These are phyloP conservation scores for Stenurella melanura DNA, from an alignment of 2,888 invertebrate genomes.

Conservation along the genomic window DNA sequence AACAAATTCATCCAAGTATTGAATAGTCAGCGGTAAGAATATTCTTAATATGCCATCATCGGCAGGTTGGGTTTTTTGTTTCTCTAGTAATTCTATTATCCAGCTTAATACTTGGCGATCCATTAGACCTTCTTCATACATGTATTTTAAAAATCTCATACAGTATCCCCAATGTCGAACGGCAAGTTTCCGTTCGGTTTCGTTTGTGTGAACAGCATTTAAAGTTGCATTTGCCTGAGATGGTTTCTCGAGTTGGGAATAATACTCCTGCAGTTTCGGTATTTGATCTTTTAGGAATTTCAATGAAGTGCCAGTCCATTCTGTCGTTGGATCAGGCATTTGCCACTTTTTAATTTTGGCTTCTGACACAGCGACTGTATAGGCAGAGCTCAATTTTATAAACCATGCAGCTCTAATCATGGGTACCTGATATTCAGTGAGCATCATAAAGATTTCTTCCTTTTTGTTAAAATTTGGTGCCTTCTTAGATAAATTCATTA, in stretches of 20 bases:
- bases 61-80: slow-evolving; percentile 75
- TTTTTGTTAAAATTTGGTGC: slow-evolving; percentile 98
- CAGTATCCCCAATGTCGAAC: slow-evolving; percentile 95
- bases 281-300: slow-evolving; percentile 95
- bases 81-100: slow-evolving; percentile 93
- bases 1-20: slow-evolving; percentile 94
- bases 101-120: slow-evolving; percentile 95
- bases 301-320: slow-evolving; percentile 95
- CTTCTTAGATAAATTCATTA: slow-evolving; percentile 90
- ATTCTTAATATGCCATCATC: slow-evolving; percentile 93
- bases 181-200: slow-evolving; percentile 86
- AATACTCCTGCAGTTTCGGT: slow-evolving; percentile 91
- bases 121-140: slow-evolving; percentile 90
- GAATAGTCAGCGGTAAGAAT: slow-evolving; percentile 87
- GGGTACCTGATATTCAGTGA: slow-evolving; percentile 96
- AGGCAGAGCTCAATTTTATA: slow-evolving; percentile 96
- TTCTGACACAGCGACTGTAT: slow-evolving; percentile 95
- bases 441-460: slow-evolving; percentile 94
- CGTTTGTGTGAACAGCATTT: slow-evolving; percentile 73
- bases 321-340: slow-evolving; percentile 93
- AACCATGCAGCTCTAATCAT: slow-evolving; percentile 77
- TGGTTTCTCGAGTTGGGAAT: slow-evolving; percentile 78
- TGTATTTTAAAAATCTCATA: slow-evolving; percentile 89
- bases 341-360: slow-evolving; percentile 95
- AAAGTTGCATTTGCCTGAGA: slow-evolving; percentile 62